Base-by-base conservation (phyloP, 2,113 vertebrate species). In the Otus sunia region DNA sequence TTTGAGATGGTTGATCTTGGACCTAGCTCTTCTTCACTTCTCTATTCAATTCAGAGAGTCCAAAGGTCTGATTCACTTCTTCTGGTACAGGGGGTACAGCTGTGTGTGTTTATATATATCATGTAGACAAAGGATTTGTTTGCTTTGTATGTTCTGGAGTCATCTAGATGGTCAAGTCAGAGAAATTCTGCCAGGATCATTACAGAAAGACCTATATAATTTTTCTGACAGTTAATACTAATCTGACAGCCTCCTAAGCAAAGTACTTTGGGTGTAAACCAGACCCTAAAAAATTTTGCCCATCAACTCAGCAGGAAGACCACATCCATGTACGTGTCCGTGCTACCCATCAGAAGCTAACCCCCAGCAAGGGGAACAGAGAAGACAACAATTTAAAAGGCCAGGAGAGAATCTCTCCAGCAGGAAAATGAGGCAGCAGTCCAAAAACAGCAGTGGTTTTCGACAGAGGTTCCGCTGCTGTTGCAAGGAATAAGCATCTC, bases 371-470 rank as follows among this genome's bases (percentile, higher is more conserved):
- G 7, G 47, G 9, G 29, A 80, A 49, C 21, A 29, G 66, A 30
- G 53, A 43, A 43, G n/a, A 50, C 15, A 59, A 32, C 3, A 2
- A n/a, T 17, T 73, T 32, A 15, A 80, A 68, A 88, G 53, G 19
- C 73, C 72, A 81, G n/a, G 18, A 92, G n/a, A 92, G 19, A 77
- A 92, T n/a, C 21, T 72, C 43, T 60, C 56, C 89, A 82, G 74
- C n/a, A 84, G 43, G 17, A 11, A 49, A 16, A 52, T 32, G 43
- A 77, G 83, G 69, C 80, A 87, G n/a, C 39, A 75, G 16, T 41
- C 60, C 87, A 87, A 53, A 81, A 85, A 0, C 41, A 72, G 12
- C 34, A 23, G 53, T 12, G 36, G 22, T 27, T 91, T 78, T 55
- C 90, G 81, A 6, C 64, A 85, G 89, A 78, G 52, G 56, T 56